phyloP scores from a whole-genome alignment of 2,113 vertebrate genomes.

The Perca flavescens region DNA sequence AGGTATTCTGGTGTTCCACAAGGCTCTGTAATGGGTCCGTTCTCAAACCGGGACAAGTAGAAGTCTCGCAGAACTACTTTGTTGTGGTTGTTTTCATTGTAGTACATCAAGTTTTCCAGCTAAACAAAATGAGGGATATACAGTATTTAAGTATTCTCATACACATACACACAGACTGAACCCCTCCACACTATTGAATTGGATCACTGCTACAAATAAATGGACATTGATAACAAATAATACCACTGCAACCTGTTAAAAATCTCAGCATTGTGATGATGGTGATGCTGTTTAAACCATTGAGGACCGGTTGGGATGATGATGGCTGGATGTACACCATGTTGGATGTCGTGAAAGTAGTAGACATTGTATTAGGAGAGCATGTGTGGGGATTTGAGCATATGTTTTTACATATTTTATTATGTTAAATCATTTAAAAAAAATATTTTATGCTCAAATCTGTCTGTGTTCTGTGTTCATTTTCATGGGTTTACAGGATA shows the following conservation, averaged over 20 bases:
- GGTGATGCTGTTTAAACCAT: background rate
- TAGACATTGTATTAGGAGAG: background rate
- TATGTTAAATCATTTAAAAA: background rate
- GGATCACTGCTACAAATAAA: background rate
- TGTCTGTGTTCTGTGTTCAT: background rate
- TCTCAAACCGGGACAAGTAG: conserved; percentile 89
- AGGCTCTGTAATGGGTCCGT: conserved; percentile 88
- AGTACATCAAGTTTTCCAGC: conserved; percentile 92
- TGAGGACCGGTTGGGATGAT: background rate
- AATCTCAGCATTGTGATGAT: background rate
- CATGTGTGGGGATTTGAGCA: background rate
- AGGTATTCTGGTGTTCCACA: conserved; percentile 91
- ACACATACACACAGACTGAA: conserved; percentile 2
- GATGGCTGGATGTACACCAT: background rate
- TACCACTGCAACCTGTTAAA: background rate
- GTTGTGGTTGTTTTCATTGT: conserved; percentile 89
- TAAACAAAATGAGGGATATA: conserved; percentile 49
- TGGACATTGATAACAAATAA: background rate
- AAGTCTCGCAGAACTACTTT: conserved; percentile 90
- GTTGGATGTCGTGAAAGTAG: background rate
- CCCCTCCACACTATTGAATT: background rate
- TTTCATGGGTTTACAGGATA: background rate
- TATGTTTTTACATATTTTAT: background rate
- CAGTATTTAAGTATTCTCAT: background rate
- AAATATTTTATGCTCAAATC: too few species aligned